Evolutionary conservation across 2,888 invertebrate species (phyloP), one percentile per base, ranked within the genome.

Genomic region (Nyleta sp.): DNA sequence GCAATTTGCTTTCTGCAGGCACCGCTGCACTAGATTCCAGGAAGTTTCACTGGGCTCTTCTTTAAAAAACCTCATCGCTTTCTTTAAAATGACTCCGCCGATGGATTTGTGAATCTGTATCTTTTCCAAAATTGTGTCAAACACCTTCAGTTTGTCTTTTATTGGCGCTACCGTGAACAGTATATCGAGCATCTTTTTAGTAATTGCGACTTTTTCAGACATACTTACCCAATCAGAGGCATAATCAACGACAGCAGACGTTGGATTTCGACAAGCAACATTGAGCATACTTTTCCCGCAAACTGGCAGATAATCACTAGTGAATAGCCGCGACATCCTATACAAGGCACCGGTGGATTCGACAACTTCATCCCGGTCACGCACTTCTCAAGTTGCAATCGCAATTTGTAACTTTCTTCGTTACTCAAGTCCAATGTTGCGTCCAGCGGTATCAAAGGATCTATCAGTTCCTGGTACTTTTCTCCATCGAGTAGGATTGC

Each of bases 181-280:
- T 7, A 90, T 0, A n/a, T 88, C 83, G 8, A 90, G 81, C 0
- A 85, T 87, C 15, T 89, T 86, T 62, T 90, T 91, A 10, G 79
- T 87, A 0, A 87, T 74, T 1, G 88, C 83, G 0, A 89, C 85
- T 0, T 84, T n/a, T 28, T 28, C 28, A 1, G 7, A 1, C 2
- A 28, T 7, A n/a, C n/a, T n/a, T n/a, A n/a, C n/a, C 7, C 7
- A 28, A 28, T 10, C 6, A 1, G 28, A 28, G 5, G 8, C 7
- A 28, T 8, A 28, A 10, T 28, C 10, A 1, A 28, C 6, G 8
- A 28, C 28, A 28, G 28, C 10, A 8, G 28, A 10, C 8, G 2
- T 3, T 1, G 28, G 28, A 1, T 8, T 28, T 7, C 28, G 6
- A 1, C 2, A 28, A 7, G 10, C 28, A 1, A 28, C 10, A 10